Percentiles rank a stretch among this genome's conserved stretches.
Conservation (phyloP, 1,140 invertebrate genomes). For the Danaus melanippus region DNA sequence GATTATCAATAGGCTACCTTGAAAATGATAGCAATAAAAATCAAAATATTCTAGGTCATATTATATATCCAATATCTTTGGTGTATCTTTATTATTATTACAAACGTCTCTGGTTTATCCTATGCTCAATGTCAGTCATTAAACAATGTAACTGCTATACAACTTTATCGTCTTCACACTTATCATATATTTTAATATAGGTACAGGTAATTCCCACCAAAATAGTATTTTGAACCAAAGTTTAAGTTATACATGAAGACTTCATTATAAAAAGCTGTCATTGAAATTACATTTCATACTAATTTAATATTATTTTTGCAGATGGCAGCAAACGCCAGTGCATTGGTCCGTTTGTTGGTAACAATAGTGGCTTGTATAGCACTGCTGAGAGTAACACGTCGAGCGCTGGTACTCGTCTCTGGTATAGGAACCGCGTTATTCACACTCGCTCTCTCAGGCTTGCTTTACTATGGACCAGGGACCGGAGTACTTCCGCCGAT, state of each 20-base stretch:
- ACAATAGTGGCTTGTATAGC: slow-evolving; percentile 76
- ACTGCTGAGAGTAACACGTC: slow-evolving; percentile 75
- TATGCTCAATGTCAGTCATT: too few relatives aligned
- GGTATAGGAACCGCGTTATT: slow-evolving; percentile 76
- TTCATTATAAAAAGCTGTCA: background rate
- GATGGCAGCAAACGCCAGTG: slow-evolving; percentile 77
- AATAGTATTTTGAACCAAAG: background rate
- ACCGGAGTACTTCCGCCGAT: slow-evolving; percentile 63
- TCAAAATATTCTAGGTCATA: too few relatives aligned
- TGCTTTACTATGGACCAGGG: slow-evolving; percentile 63
- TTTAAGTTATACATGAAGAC: slow-evolving; percentile 1
- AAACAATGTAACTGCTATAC: too few relatives aligned
- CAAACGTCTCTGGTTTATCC: too few relatives aligned
- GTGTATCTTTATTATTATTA: too few relatives aligned
- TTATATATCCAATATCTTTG: too few relatives aligned
- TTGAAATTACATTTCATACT: background rate
- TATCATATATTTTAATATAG: background rate
- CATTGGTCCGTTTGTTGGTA: slow-evolving; percentile 75
- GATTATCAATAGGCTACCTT: too few relatives aligned
- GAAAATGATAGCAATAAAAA: too few relatives aligned
- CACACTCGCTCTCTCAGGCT: slow-evolving; percentile 73
- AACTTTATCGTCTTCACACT: too few relatives aligned
- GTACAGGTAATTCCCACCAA: too few relatives aligned
- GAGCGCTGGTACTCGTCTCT: slow-evolving; percentile 76
- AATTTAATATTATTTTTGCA: slow-evolving; percentile 23